Percentiles rank a stretch among this genome's conserved stretches.
These are phyloP conservation scores for Diaprepes abbreviatus DNA, from an alignment of 2,888 invertebrate species.

Conservation along the genomic window DNA sequence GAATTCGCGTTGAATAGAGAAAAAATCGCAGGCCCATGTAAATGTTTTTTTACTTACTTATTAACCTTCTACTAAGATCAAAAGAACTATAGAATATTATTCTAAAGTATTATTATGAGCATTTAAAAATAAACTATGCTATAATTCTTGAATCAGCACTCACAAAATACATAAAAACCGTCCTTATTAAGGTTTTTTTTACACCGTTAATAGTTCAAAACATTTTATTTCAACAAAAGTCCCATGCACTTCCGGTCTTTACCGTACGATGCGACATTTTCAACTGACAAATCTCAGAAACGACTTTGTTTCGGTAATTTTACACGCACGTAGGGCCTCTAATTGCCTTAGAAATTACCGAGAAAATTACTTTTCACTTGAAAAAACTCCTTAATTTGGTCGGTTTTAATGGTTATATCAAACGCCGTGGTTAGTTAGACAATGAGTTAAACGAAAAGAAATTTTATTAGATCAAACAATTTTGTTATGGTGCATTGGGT, in stretches of 20 bases:
- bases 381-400: neutral
- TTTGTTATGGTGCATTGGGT: conserved; percentile 39
- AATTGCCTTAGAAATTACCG: conserved; percentile 19
- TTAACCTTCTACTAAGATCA: no score
- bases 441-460: conserved; percentile 36
- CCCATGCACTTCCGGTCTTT: conserved; percentile 32
- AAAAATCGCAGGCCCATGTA: no score
- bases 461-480: conserved; percentile 22
- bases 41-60: no score
- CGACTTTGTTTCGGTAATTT: conserved; percentile 13
- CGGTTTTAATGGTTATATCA: neutral
- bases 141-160: no score
- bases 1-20: no score
- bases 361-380: conserved; percentile 3
- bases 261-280: conserved; percentile 38
- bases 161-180: neutral
- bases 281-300: conserved; percentile 19
- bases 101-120: no score
- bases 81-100: no score
- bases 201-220: neutral
- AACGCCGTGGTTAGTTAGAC: conserved; percentile 4
- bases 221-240: neutral
- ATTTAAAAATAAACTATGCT: no score
- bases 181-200: neutral
- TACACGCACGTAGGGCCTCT: conserved; percentile 36